phyloP scores from a whole-genome alignment of 1,140 invertebrate genomes.

The Dysdera silvatica region DNA sequence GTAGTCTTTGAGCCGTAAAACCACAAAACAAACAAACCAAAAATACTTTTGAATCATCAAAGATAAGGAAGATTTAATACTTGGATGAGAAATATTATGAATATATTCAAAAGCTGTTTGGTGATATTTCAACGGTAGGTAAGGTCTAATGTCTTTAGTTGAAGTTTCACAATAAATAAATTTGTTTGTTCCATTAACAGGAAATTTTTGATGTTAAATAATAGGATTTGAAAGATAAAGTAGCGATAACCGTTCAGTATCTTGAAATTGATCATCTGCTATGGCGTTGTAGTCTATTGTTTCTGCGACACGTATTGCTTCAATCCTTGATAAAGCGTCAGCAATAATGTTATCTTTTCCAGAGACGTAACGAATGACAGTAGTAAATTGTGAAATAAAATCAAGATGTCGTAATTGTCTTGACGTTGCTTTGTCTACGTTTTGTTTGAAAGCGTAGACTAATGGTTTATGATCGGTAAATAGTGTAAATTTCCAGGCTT shows the following conservation, averaged over 20 bases:
- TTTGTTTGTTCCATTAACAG: not conserved
- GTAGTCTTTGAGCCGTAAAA: too few species aligned
- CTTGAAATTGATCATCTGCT: not conserved
- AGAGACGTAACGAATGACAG: conserved; percentile 39
- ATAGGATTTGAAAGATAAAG: not conserved
- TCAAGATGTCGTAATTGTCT: conserved; percentile 36
- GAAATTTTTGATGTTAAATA: not conserved
- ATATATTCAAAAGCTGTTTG: conserved; percentile 3
- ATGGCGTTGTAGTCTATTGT: not conserved
- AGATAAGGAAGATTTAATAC: not conserved
- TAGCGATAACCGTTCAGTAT: too few species aligned
- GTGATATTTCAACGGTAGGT: conserved; percentile 1
- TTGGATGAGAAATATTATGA: not conserved
- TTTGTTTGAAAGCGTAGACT: conserved; percentile 30
- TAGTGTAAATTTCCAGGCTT: conserved; percentile 36
- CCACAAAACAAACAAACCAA: too few species aligned
- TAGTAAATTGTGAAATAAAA: conserved; percentile 42
- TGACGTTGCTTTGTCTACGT: not conserved
- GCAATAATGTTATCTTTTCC: conserved; percentile 38
- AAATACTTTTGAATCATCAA: not conserved
- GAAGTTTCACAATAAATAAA: conserved; percentile 4
- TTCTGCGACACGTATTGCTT: not conserved
- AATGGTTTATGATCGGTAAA: conserved; percentile 39
- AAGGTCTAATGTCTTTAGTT: not conserved
- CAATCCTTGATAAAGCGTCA: conserved; percentile 10